Percentiles rank a stretch among this genome's conserved stretches.
Conservation (phyloP, 2,888 invertebrate genomes). For the Girardia tigrina region DNA sequence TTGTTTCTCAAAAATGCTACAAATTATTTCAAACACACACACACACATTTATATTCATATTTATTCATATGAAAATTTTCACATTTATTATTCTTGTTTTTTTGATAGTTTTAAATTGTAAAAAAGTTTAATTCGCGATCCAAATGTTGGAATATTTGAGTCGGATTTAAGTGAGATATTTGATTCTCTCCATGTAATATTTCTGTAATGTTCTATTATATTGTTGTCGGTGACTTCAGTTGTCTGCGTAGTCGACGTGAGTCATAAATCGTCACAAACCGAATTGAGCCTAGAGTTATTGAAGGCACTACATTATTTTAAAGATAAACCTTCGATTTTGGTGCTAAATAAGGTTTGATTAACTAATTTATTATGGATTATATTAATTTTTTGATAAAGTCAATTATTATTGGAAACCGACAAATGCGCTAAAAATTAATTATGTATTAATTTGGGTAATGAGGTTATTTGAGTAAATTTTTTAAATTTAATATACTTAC, state of each 20-base stretch:
- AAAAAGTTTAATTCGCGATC: constrained; percentile 55
- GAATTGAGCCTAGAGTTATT: constrained; percentile 61
- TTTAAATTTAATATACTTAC: too few species aligned
- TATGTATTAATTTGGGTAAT: too few species aligned
- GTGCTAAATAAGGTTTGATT: constrained; percentile 70
- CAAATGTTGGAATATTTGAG: constrained; percentile 54
- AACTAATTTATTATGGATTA: too few species aligned
- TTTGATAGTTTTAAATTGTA: constrained; percentile 44
- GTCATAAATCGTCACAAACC: constrained; percentile 60
- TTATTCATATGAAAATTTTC: too few species aligned
- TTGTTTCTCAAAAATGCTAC: too few species aligned
- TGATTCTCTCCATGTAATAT: not conserved
- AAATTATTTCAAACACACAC: too few species aligned
- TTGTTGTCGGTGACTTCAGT: constrained; percentile 48
- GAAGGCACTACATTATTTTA: constrained; percentile 58
- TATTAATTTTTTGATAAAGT: too few species aligned
- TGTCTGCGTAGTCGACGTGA: constrained; percentile 71
- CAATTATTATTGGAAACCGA: too few species aligned
- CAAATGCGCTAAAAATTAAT: too few species aligned
- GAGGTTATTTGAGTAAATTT: too few species aligned
- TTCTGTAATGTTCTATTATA: not conserved
- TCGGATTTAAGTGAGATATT: constrained; percentile 58
- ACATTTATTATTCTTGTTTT: too few species aligned
- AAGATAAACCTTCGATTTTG: constrained; percentile 57
- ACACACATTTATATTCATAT: too few species aligned